Evolutionary conservation across 2,113 vertebrate species (phyloP).

Genomic region (Hippocampus barbouri): DNA sequence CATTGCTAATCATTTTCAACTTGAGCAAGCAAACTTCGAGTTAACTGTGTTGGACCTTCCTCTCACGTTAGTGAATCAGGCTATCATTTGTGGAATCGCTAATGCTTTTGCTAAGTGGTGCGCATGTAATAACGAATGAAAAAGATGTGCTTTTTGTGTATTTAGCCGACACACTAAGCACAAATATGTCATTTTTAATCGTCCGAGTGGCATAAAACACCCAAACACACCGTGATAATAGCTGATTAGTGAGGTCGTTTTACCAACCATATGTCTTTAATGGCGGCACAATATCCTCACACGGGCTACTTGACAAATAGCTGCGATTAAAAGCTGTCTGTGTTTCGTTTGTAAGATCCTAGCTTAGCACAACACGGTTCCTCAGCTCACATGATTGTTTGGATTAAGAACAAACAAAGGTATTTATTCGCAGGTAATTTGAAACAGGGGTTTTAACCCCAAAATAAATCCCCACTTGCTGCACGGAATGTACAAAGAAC

Average conservation of each 20-base stretch:
- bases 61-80: not conserved
- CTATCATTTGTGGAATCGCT: not conserved
- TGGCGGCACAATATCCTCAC: slow-evolving; percentile 35
- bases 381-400: slow-evolving; percentile 58
- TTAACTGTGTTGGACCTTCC: not conserved
- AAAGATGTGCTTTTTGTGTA: not conserved
- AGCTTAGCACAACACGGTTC: slow-evolving; percentile 51
- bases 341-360: slow-evolving; percentile 54
- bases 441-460: slow-evolving; percentile 61
- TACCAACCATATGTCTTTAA: slow-evolving; percentile 40
- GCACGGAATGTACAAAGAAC: slow-evolving; percentile 63
- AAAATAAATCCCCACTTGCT: slow-evolving; percentile 53
- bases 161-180: not conserved
- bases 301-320: slow-evolving; percentile 54
- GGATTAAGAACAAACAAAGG: slow-evolving; percentile 74
- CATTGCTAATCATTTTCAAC: not conserved
- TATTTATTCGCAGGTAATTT: slow-evolving; percentile 72
- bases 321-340: slow-evolving; percentile 60
- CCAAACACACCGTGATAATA: not conserved
- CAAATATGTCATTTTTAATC: not conserved
- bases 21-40: not conserved
- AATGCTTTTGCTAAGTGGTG: not conserved
- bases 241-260: slow-evolving; percentile 16
- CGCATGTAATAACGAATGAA: not conserved
- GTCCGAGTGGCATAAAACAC: slow-evolving; percentile 3